Conservation (phyloP, 2,113 vertebrate species). For the Semnopithecus entellus region DNA sequence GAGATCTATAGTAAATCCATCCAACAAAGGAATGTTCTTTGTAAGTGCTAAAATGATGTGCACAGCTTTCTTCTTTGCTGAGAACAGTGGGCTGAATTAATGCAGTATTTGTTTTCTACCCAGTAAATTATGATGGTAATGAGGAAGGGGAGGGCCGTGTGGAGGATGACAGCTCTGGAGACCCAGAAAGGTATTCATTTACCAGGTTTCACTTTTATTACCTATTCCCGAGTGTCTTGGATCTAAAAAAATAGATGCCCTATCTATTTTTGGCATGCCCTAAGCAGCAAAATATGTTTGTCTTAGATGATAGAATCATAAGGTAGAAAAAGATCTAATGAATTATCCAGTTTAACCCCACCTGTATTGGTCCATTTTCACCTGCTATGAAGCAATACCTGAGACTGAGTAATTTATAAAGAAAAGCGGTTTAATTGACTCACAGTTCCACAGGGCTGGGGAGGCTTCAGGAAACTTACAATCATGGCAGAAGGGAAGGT, state of each 20-base stretch:
- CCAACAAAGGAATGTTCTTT: constrained; percentile 41
- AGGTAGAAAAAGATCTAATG: background rate
- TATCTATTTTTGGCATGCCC: too few species aligned
- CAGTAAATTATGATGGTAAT: background rate
- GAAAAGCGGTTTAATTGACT: too few species aligned
- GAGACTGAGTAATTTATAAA: too few species aligned
- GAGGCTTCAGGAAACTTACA: too few species aligned
- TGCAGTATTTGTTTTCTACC: background rate
- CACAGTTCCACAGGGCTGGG: too few species aligned
- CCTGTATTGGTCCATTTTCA: too few species aligned
- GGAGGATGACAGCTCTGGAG: background rate
- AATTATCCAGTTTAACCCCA: background rate
- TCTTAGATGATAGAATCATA: background rate
- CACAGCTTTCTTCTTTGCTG: background rate
- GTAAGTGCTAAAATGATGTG: background rate
- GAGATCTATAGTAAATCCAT: background rate
- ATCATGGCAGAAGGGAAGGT: too few species aligned
- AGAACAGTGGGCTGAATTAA: background rate
- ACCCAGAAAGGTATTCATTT: background rate
- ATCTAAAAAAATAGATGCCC: background rate
- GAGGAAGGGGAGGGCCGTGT: background rate
- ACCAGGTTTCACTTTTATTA: background rate
- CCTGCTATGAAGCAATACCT: too few species aligned
- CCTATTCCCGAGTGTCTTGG: background rate
- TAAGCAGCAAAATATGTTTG: background rate